These are phyloP conservation scores for Pimephales promelas DNA, from an alignment of 2,113 vertebrate species.

Conservation along the genomic window DNA sequence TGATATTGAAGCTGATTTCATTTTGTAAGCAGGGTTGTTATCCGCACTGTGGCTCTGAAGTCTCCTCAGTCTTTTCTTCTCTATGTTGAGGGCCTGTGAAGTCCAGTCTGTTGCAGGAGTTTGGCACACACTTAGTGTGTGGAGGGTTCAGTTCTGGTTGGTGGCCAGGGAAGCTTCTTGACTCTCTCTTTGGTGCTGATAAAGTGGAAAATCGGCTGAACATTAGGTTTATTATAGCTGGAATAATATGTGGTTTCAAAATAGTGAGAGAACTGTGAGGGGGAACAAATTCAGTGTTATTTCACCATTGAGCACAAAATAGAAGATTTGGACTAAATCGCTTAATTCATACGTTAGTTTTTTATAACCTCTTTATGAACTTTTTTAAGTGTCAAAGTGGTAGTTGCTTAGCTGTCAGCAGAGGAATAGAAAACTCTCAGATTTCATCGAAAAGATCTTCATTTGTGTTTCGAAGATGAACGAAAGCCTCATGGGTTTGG, in stretches of 20 bases:
- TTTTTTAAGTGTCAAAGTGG: too few relatives aligned
- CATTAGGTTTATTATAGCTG: conserved; percentile 60
- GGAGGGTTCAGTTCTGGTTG: conserved; percentile 57
- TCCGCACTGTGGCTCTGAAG: neutral
- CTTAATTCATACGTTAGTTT: too few relatives aligned
- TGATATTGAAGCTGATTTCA: neutral
- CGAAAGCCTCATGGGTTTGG: too few relatives aligned
- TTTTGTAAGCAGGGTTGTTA: neutral
- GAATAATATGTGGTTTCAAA: conserved; percentile 70
- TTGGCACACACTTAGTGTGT: conserved; percentile 44
- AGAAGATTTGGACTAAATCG: too few relatives aligned
- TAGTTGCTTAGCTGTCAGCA: too few relatives aligned
- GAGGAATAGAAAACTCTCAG: too few relatives aligned
- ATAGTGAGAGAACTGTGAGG: conserved; percentile 68
- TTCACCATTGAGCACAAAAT: neutral
- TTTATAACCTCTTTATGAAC: too few relatives aligned
- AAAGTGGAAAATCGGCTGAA: conserved; percentile 20
- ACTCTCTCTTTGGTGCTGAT: conserved; percentile 48
- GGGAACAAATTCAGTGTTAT: conserved; percentile 46
- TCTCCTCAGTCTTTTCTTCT: neutral
- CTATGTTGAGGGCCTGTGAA: conserved; percentile 26
- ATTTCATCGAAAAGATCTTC: too few relatives aligned
- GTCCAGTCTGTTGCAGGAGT: conserved; percentile 57
- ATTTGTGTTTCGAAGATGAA: too few relatives aligned
- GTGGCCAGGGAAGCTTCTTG: conserved; percentile 55